phyloP scores from a whole-genome alignment of 2,113 vertebrate species.

The Lethenteron reissneri region DNA sequence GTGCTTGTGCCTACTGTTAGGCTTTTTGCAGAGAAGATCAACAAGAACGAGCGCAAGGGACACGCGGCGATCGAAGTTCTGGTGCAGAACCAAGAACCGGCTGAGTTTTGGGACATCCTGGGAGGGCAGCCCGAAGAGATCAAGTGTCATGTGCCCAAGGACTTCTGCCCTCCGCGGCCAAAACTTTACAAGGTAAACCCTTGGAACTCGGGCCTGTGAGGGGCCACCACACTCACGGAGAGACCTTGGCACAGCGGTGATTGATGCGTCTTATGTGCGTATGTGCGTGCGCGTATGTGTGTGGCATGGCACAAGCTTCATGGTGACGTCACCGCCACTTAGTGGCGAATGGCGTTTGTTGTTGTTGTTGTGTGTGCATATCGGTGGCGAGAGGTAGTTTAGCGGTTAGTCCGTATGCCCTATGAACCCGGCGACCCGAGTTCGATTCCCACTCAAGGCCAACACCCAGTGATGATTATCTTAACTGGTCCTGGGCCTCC shows the following conservation, averaged over 20 bases:
- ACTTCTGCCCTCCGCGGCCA: slow-evolving; percentile 53
- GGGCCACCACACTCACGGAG: too few species aligned
- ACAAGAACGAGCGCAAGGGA: slow-evolving; percentile 81
- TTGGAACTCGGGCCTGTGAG: too few species aligned
- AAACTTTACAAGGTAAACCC: slow-evolving; percentile 71
- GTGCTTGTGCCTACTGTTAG: slow-evolving; percentile 17
- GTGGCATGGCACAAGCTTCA: background rate
- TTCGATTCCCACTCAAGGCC: too few species aligned
- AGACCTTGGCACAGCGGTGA: too few species aligned
- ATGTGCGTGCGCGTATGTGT: too few species aligned
- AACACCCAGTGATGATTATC: too few species aligned
- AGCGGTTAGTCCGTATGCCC: too few species aligned
- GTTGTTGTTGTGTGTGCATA: background rate
- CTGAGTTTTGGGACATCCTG: slow-evolving; percentile 56
- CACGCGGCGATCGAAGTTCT: slow-evolving; percentile 57
- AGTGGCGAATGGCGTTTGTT: too few species aligned
- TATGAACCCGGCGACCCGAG: too few species aligned
- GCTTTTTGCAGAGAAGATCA: slow-evolving; percentile 88
- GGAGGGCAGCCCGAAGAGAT: slow-evolving; percentile 77
- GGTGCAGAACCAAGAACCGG: slow-evolving; percentile 48
- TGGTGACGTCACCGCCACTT: background rate
- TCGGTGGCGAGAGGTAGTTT: background rate
- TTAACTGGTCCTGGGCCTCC: too few species aligned
- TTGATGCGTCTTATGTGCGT: too few species aligned
- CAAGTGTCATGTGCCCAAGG: slow-evolving; percentile 50